Evolutionary conservation across 1,140 invertebrate genomes (phyloP), one percentile per base, ranked within the genome.

Genomic region (Cyphomyrmex costatus): DNA sequence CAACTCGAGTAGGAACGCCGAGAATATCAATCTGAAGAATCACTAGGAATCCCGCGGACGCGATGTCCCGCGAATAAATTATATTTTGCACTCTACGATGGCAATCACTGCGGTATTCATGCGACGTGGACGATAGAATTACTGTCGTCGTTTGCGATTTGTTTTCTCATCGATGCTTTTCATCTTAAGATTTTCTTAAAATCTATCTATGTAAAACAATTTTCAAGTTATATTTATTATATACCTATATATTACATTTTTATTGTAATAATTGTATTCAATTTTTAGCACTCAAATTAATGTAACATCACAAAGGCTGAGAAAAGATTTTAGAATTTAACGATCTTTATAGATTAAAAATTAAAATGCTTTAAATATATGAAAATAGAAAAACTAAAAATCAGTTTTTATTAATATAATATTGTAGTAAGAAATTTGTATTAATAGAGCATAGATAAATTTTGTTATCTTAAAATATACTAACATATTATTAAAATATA

Each of bases 91-190:
- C 91, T 80, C 86, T 89, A 33, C 92, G 91, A 93, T 92, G 78
- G 89, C 93, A 94, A 94, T 94, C 93, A 94, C 92, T 90, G 93
- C 60, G 86, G 90, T 93, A 94, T 94, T 94, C 93, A 94, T 84
- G 82, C 87, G 73, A 73, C 86, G 63, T 84, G 82, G 82, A 71
- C 73, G 61, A 80, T 70, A 14, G 68, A 90, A 90, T 91, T 90
- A 92, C 68, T 85, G 70, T 77, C 74, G 49, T 30, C 66, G 24
- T 74, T 63, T 66, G 77, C 46, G 21, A 70, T 68, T 21, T 80
- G 63, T 80, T 80, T 70, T 70, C 63, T 24, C 42, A 51, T 79
- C 46, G 53, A 30, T 68, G 61, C 61, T 33, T 66, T 24, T n/a
- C 42, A 33, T 51, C 7, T 27, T 42, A 42, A 42, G 6, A 7